Evolutionary conservation across 2,888 invertebrate genomes (phyloP).

Genomic region (Nymphalis urticae): DNA sequence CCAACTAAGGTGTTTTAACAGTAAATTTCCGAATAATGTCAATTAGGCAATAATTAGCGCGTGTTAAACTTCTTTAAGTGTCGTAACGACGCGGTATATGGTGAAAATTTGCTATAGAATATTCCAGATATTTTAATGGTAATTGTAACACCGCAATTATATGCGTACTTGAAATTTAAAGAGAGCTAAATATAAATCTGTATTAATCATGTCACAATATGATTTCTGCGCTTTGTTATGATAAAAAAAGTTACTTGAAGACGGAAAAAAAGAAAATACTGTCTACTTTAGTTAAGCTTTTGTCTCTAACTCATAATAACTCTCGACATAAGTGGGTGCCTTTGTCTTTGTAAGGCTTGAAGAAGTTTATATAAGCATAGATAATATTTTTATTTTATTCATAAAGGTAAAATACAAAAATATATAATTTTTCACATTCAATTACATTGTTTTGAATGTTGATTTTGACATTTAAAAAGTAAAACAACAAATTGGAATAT

Average conservation of each 20-base stretch:
- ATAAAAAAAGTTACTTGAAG: constrained; percentile 13
- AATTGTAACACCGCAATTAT: too few relatives aligned
- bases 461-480: too few relatives aligned
- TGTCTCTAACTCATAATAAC: constrained; percentile 30
- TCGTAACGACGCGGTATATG: too few relatives aligned
- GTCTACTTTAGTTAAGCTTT: constrained; percentile 27
- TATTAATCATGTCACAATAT: background rate
- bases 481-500: too few relatives aligned
- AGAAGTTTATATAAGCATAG: constrained; percentile 28
- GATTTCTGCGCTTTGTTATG: constrained; percentile 7
- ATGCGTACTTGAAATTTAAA: too few relatives aligned
- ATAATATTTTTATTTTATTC: constrained; percentile 34
- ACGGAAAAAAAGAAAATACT: constrained; percentile 20
- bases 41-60: too few relatives aligned
- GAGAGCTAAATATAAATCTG: constrained; percentile 1
- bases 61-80: too few relatives aligned
- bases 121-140: too few relatives aligned
- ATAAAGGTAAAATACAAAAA: background rate
- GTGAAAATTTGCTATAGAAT: too few relatives aligned
- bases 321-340: constrained; percentile 31
- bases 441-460: too few relatives aligned
- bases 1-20: too few relatives aligned
- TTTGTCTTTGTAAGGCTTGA: constrained; percentile 32
- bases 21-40: too few relatives aligned
- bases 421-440: background rate